Conservation (phyloP, 1,140 invertebrate genomes). For the Meloidogyne hapla region DNA sequence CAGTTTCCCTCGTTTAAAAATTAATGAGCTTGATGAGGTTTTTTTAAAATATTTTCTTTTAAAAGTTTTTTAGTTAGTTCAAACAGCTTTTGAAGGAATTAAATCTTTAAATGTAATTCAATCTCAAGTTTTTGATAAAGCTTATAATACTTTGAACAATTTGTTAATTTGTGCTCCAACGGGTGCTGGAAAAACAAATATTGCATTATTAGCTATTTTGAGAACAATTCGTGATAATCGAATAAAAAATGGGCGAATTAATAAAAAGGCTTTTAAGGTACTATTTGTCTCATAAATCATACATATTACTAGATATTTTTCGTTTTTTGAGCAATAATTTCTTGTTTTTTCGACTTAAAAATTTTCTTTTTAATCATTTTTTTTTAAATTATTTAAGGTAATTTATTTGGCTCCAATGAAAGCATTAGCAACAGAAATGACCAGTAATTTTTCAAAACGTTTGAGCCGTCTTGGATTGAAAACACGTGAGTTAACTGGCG, state of each 20-base stretch:
- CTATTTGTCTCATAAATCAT: no score
- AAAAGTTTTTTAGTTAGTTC: conserved; percentile 71
- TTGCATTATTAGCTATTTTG: conserved; percentile 87
- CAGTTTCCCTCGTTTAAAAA: conserved; percentile 69
- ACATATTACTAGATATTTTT: no score
- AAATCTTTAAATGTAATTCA: conserved; percentile 88
- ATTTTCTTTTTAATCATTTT: conserved; percentile 17
- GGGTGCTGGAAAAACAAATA: conserved; percentile 94
- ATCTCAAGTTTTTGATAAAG: conserved; percentile 87
- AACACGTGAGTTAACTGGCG: conserved; percentile 91
- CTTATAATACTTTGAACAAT: conserved; percentile 95
- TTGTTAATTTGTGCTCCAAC: conserved; percentile 91
- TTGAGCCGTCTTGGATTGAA: conserved; percentile 76
- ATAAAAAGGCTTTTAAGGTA: conserved; percentile 78
- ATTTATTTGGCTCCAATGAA: conserved; percentile 97
- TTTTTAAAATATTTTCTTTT: conserved; percentile 25
- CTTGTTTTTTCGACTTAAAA: not conserved
- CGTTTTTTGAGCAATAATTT: no score
- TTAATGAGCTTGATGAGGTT: conserved; percentile 55
- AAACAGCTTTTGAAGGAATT: conserved; percentile 81
- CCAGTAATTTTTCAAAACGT: conserved; percentile 83
- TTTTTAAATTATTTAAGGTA: conserved; percentile 11
- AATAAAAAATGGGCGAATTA: conserved; percentile 70
- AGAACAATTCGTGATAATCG: conserved; percentile 82
- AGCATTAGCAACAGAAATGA: conserved; percentile 96